Percentiles rank a stretch among this genome's conserved stretches.
phyloP scores from a whole-genome alignment of 2,113 vertebrate genomes.

The Tragelaphus scriptus region DNA sequence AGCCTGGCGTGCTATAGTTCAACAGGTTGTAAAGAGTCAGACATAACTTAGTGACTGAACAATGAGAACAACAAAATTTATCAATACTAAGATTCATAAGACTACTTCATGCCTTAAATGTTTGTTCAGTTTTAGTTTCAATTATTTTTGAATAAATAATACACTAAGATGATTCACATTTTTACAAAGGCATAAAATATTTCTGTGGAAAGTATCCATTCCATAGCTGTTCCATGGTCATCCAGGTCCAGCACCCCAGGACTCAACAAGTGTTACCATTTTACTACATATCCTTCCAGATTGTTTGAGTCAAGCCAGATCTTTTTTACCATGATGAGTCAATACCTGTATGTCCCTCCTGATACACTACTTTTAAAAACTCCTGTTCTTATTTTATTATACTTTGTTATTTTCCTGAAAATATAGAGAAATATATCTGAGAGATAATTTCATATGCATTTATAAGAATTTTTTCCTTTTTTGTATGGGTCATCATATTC shows the following conservation, averaged over 20 bases:
- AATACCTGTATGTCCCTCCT: not conserved
- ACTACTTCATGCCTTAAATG: not conserved
- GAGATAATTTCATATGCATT: not conserved
- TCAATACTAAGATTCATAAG: not conserved
- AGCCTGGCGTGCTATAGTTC: not conserved
- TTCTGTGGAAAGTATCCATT: not conserved
- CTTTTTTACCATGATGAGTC: not conserved
- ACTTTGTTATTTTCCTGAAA: not conserved
- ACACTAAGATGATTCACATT: not conserved
- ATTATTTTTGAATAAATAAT: not conserved
- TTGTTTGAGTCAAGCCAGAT: not conserved
- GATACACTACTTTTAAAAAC: not conserved
- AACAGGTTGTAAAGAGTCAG: not conserved
- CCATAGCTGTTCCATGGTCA: not conserved
- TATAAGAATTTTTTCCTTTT: not conserved
- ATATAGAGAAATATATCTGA: not conserved
- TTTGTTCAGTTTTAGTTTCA: not conserved
- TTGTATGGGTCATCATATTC: not conserved
- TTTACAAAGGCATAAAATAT: not conserved
- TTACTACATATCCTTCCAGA: not conserved
- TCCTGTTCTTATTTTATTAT: not conserved
- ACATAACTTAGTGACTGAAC: not conserved
- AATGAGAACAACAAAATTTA: not conserved
- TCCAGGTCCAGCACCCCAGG: not conserved
- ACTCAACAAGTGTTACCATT: not conserved